These are phyloP conservation scores for Turnix velox DNA, from an alignment of 2,113 vertebrate genomes.

Conservation along the genomic window DNA sequence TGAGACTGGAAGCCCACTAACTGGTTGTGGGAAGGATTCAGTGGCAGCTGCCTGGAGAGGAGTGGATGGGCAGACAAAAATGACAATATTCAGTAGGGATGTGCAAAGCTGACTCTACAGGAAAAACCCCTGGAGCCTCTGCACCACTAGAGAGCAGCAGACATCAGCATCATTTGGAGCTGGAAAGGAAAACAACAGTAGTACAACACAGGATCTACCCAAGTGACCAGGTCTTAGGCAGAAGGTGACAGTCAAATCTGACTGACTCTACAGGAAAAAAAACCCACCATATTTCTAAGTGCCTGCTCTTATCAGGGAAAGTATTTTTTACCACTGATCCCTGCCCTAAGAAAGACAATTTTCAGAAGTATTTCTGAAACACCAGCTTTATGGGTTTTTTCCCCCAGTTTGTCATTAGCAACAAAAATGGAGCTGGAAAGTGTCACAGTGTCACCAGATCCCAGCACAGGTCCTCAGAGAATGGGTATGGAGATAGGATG, in stretches of 20 bases:
- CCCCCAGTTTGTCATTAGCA: not conserved
- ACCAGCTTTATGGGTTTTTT: not conserved
- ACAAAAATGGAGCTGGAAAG: no score
- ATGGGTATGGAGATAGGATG: rapidly evolving
- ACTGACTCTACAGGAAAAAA: rapidly evolving
- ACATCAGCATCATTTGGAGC: rapidly evolving
- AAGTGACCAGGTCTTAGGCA: rapidly evolving
- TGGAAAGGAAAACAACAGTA: not conserved
- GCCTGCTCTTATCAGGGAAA: not conserved
- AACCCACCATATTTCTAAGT: no score
- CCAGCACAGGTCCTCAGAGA: not conserved
- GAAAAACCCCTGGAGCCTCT: rapidly evolving
- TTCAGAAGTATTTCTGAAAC: not conserved
- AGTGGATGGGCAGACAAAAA: rapidly evolving
- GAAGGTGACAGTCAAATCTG: not conserved
- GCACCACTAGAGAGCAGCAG: constrained; percentile 43
- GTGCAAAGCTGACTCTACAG: rapidly evolving
- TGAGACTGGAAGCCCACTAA: not conserved
- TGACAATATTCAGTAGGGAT: rapidly evolving
- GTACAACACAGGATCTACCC: rapidly evolving
- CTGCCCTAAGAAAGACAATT: not conserved
- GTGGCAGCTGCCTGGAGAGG: rapidly evolving
- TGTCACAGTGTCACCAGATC: rapidly evolving
- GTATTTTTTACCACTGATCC: rapidly evolving
- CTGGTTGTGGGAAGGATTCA: rapidly evolving